phyloP scores from a whole-genome alignment of 2,797 vertebrate genomes.

The Sebastes diaconus region DNA sequence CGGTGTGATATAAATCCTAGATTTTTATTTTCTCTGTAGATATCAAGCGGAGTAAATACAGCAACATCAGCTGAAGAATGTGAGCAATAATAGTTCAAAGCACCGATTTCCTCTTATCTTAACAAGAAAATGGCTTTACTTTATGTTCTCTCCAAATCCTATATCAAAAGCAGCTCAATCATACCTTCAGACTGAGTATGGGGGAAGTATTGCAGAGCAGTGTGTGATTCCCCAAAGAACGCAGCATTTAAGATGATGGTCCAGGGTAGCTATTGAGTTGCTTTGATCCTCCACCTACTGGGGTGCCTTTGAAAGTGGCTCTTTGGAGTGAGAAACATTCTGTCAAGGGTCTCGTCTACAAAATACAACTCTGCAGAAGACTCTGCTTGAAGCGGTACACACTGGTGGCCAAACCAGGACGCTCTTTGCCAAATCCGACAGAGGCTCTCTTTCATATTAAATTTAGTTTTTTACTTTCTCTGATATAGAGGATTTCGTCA shows the following conservation, averaged over 20 bases:
- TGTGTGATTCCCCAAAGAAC: conserved; percentile 50
- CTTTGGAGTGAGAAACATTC: conserved; percentile 39
- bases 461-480: conserved; percentile 1
- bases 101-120: conserved; percentile 12
- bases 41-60: conserved; percentile 21
- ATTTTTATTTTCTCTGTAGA: conserved; percentile 27
- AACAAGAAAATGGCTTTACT: conserved; percentile 27
- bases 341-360: conserved; percentile 31
- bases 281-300: conserved; percentile 71
- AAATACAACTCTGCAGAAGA: conserved; percentile 30
- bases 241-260: conserved; percentile 47
- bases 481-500: conserved; percentile 1
- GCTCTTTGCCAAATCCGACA: conserved; percentile 1
- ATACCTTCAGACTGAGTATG: conserved; percentile 10
- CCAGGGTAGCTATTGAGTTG: conserved; percentile 39
- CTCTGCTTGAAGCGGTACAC: conserved; percentile 31
- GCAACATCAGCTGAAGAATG: conserved; percentile 6
- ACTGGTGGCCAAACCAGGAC: background rate
- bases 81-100: conserved; percentile 36
- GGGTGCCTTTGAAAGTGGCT: conserved; percentile 65
- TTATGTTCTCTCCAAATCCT: conserved; percentile 38
- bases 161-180: conserved; percentile 41
- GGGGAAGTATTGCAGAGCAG: conserved; percentile 19
- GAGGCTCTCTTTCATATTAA: conserved; percentile 20
- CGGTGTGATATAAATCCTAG: background rate